Evolutionary conservation across 2,113 vertebrate genomes (phyloP), one percentile per base, ranked within the genome.

Genomic region (Eurypyga helias): DNA sequence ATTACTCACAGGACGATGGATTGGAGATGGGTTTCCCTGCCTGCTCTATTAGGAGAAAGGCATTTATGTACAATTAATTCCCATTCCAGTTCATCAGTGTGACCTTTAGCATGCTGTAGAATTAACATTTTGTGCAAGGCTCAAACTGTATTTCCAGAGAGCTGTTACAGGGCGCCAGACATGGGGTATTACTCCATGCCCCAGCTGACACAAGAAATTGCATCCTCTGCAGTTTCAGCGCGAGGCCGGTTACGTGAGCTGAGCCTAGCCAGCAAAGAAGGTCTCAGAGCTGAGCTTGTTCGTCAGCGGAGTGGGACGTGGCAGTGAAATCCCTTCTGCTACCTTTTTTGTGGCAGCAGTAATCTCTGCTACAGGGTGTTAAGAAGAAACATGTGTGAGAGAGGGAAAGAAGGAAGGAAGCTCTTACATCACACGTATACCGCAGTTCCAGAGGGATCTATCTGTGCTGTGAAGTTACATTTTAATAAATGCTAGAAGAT

Each of bases 31-130:
- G 5, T 70, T 75, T 96, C 69, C 33, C 33, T 86, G 26, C 43
- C 43, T 58, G 43, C 41, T 84, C 92, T 70, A 83, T 81, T 73
- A 75, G 41, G 51, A 82, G 25, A 26, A 57, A 91, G 62, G 71
- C 64, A 67, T 78, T 80, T 84, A 51, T 49, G 60, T 10, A 49
- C 65, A 64, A 41, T 29, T 70, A 41, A 66, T 73, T 90, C n/a
- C 43, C 64, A 54, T 88, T 65, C 36, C 57, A 45, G 21, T 66
- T 73, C 54, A 87, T 86, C 46, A 26, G 25, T 13, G 33, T 80
- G 79, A 80, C 76, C 64, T 97, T 93, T 45, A 89, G 33, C 11
- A 28, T 72, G 28, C 78, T 83, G 65, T 41, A 65, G 52, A 91
- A 76, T 45, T 84, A 76, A 43, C 67, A n/a, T 41, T 54, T 65